A percentile compares a stretch with the other conserved stretches of the same genome.
Conservation (phyloP, 2,113 vertebrate species). For the Catharus bicknelli region DNA sequence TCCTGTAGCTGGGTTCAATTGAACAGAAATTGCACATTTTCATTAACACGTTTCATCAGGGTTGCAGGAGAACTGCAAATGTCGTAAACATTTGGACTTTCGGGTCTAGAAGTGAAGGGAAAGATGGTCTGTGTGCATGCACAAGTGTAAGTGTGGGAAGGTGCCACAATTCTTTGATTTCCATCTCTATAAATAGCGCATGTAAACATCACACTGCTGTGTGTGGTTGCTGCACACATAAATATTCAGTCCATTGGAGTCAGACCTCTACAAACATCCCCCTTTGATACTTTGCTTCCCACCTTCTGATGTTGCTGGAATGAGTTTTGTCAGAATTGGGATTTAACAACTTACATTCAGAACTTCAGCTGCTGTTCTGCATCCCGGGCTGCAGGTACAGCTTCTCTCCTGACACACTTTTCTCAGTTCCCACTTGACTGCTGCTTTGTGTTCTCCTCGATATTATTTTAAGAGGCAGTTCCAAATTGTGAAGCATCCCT, state of each 20-base stretch:
- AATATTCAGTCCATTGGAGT: not conserved
- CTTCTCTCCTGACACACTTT: not conserved
- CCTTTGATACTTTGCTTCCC: not conserved
- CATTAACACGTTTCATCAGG: not conserved
- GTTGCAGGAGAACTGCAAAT: not conserved
- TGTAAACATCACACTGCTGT: not conserved
- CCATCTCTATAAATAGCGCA: not conserved
- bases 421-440: not conserved
- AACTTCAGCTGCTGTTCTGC: not conserved
- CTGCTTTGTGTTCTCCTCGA: not conserved
- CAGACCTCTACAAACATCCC: not conserved
- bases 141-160: not conserved
- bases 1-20: not conserved
- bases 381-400: not conserved
- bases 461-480: not conserved
- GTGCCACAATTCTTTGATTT: not conserved
- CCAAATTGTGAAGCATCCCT: not conserved
- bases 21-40: not conserved
- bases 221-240: not conserved
- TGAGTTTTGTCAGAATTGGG: not conserved
- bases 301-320: not conserved
- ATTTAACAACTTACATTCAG: not conserved
- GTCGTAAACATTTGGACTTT: not conserved
- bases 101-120: not conserved
- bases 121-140: not conserved